A percentile compares a stretch with the other conserved stretches of the same genome.
These are phyloP conservation scores for Crenichthys baileyi DNA, from an alignment of 2,797 vertebrate genomes.

Conservation along the genomic window DNA sequence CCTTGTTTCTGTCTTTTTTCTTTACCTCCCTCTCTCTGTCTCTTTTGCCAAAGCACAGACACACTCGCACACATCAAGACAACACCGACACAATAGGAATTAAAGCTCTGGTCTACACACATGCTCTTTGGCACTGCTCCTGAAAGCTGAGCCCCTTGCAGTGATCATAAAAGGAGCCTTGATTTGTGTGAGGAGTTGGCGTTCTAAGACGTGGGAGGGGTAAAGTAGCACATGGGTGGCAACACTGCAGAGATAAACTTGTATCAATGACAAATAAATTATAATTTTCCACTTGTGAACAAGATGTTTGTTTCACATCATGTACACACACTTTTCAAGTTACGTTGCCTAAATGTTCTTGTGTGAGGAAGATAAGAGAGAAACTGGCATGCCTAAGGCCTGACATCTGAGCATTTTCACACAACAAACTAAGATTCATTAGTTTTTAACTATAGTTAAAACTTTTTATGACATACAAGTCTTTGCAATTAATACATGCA, in stretches of 20 bases:
- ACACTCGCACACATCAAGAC: constrained; percentile 80
- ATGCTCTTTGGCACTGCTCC: constrained; percentile 77
- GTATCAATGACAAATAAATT: constrained; percentile 29
- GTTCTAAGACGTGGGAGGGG: constrained; percentile 46
- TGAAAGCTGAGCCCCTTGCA: constrained; percentile 84
- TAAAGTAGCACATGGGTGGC: constrained; percentile 31
- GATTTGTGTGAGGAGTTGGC: constrained; percentile 64
- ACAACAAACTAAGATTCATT: constrained; percentile 18
- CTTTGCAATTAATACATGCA: background rate
- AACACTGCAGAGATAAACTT: constrained; percentile 28
- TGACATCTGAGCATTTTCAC: constrained; percentile 1
- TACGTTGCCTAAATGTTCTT: constrained; percentile 30
- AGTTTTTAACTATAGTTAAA: constrained; percentile 43
- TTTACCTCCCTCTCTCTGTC: constrained; percentile 77
- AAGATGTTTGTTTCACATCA: background rate
- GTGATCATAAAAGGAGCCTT: constrained; percentile 78
- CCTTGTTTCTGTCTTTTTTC: constrained; percentile 84
- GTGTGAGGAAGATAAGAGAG: constrained; percentile 62
- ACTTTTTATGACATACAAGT: constrained; percentile 11
- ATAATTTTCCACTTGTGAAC: constrained; percentile 10
- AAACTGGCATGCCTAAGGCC: constrained; percentile 37
- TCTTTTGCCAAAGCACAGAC: constrained; percentile 78
- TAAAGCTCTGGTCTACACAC: constrained; percentile 79
- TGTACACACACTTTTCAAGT: constrained; percentile 6
- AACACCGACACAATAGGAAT: constrained; percentile 84